Evolutionary conservation across 2,888 invertebrate genomes (phyloP).

Genomic region (Caenorhabditis virilis): DNA sequence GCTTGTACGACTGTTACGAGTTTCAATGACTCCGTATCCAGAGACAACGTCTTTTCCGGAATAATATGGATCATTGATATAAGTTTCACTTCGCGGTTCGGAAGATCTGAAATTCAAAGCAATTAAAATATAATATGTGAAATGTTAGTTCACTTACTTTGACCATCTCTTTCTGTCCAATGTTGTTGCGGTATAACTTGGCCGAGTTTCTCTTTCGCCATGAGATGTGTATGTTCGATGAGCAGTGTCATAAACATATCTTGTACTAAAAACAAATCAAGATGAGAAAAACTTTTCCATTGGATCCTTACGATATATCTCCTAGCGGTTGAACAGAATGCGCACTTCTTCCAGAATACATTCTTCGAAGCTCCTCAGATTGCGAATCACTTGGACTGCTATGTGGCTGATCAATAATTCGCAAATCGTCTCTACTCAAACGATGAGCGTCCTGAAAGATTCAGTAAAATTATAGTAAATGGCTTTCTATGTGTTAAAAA

Average conservation of each 20-base stretch:
- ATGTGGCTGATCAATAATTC: constrained; percentile 23
- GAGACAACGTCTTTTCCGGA: constrained; percentile 20
- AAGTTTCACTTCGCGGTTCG: constrained; percentile 35
- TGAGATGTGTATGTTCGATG: constrained; percentile 30
- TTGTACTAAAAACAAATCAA: constrained; percentile 13
- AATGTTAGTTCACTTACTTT: constrained; percentile 8
- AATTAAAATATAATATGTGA: neutral
- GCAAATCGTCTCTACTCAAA: constrained; percentile 31
- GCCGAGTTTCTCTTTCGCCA: constrained; percentile 16
- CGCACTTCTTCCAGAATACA: constrained; percentile 35
- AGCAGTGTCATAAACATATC: constrained; percentile 35
- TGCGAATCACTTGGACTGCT: constrained; percentile 35
- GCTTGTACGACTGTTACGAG: constrained; percentile 24
- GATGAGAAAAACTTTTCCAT: constrained; percentile 1
- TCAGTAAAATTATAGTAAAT: neutral
- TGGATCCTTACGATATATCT: constrained; percentile 28
- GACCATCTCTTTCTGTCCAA: constrained; percentile 31
- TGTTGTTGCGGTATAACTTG: constrained; percentile 13
- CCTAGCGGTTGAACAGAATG: constrained; percentile 25
- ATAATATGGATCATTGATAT: constrained; percentile 34
- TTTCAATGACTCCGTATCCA: constrained; percentile 32
- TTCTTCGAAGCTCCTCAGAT: constrained; percentile 30
- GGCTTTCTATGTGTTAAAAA: neutral
- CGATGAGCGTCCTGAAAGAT: constrained; percentile 24
- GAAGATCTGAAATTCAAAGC: constrained; percentile 14